phyloP scores from a whole-genome alignment of 2,888 invertebrate genomes.

The Griposia aprilina region DNA sequence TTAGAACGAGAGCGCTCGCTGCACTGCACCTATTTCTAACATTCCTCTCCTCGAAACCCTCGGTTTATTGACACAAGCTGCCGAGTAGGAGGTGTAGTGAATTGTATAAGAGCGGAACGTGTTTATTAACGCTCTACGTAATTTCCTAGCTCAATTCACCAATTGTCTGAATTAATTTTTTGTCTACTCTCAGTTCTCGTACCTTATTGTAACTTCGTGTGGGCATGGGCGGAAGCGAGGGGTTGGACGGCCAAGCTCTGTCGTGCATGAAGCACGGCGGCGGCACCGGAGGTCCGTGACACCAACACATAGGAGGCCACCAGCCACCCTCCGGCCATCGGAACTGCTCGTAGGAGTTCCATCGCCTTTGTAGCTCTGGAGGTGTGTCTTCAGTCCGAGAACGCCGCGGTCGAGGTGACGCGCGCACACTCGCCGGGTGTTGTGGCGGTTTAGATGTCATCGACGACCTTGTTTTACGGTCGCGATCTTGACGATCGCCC shows the following conservation, averaged over 20 bases:
- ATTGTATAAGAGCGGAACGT: conserved; percentile 46
- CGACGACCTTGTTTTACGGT: conserved; percentile 92
- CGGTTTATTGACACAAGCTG: conserved; percentile 51
- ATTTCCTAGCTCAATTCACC: conserved; percentile 51
- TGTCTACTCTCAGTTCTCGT: conserved; percentile 71
- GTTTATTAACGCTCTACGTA: conserved; percentile 51
- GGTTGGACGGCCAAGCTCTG: conserved; percentile 88
- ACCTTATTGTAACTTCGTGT: conserved; percentile 84
- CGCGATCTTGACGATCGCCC: conserved; percentile 91
- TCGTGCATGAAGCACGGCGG: conserved; percentile 88
- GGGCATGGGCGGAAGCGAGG: conserved; percentile 83
- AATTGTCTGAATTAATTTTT: conserved; percentile 52
- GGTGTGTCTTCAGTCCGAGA: conserved; percentile 83
- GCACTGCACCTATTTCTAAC: conserved; percentile 38
- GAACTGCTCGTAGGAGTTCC: conserved; percentile 91
- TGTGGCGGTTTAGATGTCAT: conserved; percentile 89
- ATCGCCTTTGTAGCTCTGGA: conserved; percentile 86
- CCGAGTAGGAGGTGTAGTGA: conserved; percentile 58
- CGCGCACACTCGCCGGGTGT: conserved; percentile 84
- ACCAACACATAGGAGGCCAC: conserved; percentile 89
- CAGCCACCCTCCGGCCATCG: conserved; percentile 90
- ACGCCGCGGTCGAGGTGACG: conserved; percentile 84
- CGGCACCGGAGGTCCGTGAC: conserved; percentile 85
- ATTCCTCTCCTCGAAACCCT: conserved; percentile 41
- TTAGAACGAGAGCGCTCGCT: conserved; percentile 29